Evolutionary conservation across 2,113 vertebrate species (phyloP).

Genomic region (Apaloderma vittatum): DNA sequence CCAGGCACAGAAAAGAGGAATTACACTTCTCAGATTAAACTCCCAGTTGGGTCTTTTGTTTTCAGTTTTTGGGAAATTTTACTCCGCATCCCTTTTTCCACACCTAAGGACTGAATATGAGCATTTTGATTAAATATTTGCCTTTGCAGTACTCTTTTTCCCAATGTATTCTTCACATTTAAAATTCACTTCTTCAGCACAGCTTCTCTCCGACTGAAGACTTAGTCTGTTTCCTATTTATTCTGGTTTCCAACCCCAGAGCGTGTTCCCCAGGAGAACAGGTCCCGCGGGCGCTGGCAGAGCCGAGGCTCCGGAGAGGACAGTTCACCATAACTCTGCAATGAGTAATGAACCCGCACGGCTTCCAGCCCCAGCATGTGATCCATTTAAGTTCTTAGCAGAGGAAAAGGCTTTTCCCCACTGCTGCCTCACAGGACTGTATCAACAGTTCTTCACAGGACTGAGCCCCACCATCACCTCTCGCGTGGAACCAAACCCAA

Average conservation of each 20-base stretch:
- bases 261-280: neutral
- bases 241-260: neutral
- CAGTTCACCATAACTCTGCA: neutral
- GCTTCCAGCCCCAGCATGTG: neutral
- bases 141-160: neutral
- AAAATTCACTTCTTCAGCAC: neutral
- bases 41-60: neutral
- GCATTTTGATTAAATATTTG: neutral
- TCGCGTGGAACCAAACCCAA: neutral
- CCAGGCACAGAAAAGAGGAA: neutral
- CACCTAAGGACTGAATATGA: neutral
- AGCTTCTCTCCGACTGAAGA: neutral
- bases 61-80: neutral
- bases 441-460: neutral
- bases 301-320: neutral
- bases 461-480: neutral
- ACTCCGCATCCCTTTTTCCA: neutral
- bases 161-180: too few relatives aligned
- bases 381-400: neutral
- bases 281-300: fast-evolving
- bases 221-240: neutral
- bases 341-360: neutral
- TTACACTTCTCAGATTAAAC: fast-evolving
- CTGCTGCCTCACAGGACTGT: neutral
- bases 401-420: neutral